A percentile compares a stretch with the other conserved stretches of the same genome.
These are phyloP conservation scores for Plebejus anna DNA, from an alignment of 2,888 invertebrate genomes.

Conservation along the genomic window DNA sequence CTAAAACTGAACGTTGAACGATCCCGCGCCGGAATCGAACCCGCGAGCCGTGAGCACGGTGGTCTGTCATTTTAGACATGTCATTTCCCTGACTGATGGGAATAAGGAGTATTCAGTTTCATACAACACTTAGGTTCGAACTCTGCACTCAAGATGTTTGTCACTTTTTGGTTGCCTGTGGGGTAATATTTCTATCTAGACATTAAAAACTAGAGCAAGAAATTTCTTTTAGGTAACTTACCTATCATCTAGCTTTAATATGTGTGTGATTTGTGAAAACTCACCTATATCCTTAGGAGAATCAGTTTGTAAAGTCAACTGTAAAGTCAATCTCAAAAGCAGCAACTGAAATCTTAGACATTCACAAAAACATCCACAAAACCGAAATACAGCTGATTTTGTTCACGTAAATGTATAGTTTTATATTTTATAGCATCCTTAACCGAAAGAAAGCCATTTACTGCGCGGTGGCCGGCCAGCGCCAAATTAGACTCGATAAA, in stretches of 20 bases:
- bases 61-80: slow-evolving; percentile 28
- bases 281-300: not conserved
- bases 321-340: not conserved
- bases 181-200: not conserved
- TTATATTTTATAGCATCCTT: slow-evolving; percentile 38
- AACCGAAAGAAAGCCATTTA: slow-evolving; percentile 50
- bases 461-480: slow-evolving; percentile 61
- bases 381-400: slow-evolving; percentile 39
- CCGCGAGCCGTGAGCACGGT: slow-evolving; percentile 46
- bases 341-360: not conserved
- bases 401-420: slow-evolving; percentile 34
- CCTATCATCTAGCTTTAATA: not conserved
- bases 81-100: slow-evolving; percentile 24
- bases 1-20: slow-evolving; percentile 42
- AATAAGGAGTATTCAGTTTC: slow-evolving; percentile 26
- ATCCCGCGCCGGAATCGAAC: slow-evolving; percentile 52
- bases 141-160: not conserved
- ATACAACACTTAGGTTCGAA: not conserved
- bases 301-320: not conserved
- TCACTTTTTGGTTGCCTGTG: not conserved
- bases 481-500: slow-evolving; percentile 78
- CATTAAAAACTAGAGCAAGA: not conserved
- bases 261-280: too few species aligned
- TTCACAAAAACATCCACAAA: not conserved
- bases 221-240: too few species aligned